These are phyloP conservation scores for Yponomeuta evonymella DNA, from an alignment of 2,888 invertebrate genomes.

Conservation along the genomic window DNA sequence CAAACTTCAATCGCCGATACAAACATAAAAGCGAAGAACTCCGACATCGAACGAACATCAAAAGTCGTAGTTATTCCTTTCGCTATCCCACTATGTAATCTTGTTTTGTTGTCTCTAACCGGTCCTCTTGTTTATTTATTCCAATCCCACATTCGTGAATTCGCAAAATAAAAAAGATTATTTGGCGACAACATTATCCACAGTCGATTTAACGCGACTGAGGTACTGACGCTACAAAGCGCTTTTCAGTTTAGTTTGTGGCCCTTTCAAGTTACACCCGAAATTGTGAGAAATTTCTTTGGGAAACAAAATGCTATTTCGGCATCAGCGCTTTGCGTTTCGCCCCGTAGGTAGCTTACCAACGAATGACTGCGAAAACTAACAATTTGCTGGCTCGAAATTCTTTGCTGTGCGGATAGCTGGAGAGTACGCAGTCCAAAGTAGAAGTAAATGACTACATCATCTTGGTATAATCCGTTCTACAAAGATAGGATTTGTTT, in stretches of 20 bases:
- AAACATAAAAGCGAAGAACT: slow-evolving; percentile 27
- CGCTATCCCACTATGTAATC: background rate
- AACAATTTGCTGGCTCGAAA: background rate
- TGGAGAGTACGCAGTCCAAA: background rate
- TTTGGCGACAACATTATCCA: background rate
- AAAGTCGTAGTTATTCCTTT: background rate
- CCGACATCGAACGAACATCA: slow-evolving; percentile 12
- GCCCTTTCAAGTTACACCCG: background rate
- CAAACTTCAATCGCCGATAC: slow-evolving; percentile 31
- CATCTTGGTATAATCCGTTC: background rate
- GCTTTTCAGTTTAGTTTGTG: background rate
- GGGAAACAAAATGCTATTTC: background rate
- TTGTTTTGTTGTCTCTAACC: background rate
- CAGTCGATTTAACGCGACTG: background rate
- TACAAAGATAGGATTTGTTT: too few species aligned
- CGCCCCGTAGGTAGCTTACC: background rate
- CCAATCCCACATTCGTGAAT: background rate
- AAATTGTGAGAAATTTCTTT: background rate
- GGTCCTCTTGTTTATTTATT: background rate
- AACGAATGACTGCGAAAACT: background rate
- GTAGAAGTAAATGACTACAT: background rate
- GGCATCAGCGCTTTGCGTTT: background rate
- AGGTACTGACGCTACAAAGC: background rate
- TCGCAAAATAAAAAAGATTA: background rate
- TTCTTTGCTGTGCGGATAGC: background rate